These are phyloP conservation scores for Spisula solida DNA, from an alignment of 2,888 invertebrate species.

Conservation along the genomic window DNA sequence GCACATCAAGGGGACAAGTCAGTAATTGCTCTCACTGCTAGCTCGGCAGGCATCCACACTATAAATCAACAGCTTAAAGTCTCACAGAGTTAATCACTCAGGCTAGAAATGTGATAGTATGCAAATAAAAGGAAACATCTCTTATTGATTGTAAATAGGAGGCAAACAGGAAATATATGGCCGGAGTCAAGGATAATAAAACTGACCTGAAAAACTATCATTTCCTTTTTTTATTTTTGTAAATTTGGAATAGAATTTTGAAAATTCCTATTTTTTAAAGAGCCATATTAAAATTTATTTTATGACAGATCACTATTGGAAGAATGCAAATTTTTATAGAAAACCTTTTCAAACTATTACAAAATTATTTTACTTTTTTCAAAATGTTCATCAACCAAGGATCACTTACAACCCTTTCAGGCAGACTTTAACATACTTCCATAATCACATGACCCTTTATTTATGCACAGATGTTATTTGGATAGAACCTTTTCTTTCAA, in stretches of 20 bases:
- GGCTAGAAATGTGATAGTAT: background rate
- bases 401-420: too few species aligned
- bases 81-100: constrained; percentile 7
- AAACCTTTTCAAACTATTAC: too few species aligned
- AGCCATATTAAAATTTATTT: too few species aligned
- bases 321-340: too few species aligned
- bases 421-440: too few species aligned
- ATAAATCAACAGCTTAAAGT: background rate
- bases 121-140: background rate
- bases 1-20: constrained; percentile 23
- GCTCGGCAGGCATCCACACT: constrained; percentile 9
- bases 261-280: too few species aligned
- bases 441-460: background rate
- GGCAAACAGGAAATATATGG: background rate
- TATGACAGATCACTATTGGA: too few species aligned
- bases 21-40: constrained; percentile 31
- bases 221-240: too few species aligned
- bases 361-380: too few species aligned
- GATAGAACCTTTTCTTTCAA: background rate
- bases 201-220: background rate
- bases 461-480: background rate
- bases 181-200: background rate
- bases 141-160: background rate
- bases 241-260: too few species aligned
- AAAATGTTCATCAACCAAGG: too few species aligned